Evolutionary conservation across 2,888 invertebrate genomes (phyloP).

Genomic region (Hirtodrosophila alboralis): DNA sequence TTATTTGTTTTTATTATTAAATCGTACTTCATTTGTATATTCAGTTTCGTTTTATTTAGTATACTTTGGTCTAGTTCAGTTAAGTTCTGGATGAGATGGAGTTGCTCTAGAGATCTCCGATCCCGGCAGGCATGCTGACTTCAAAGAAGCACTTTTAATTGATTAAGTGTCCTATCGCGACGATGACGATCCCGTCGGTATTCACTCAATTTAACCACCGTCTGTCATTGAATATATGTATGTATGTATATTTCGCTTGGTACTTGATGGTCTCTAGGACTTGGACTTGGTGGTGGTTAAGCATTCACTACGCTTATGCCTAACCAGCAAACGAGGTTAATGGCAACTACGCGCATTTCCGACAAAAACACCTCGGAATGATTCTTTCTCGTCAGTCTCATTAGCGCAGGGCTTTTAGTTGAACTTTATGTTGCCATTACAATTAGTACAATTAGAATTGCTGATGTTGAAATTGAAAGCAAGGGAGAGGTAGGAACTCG

Average conservation of each 20-base stretch:
- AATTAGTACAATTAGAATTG: not conserved
- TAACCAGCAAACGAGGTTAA: constrained; percentile 5
- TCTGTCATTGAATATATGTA: not conserved
- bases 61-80: not conserved
- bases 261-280: constrained; percentile 1
- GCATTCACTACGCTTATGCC: constrained; percentile 1
- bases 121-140: constrained; percentile 2
- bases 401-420: constrained; percentile 13
- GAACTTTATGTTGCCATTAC: constrained; percentile 9
- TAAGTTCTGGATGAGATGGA: not conserved
- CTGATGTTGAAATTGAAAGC: not conserved
- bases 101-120: constrained; percentile 1
- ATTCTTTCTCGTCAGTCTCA: constrained; percentile 1
- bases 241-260: not conserved
- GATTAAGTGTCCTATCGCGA: constrained; percentile 42
- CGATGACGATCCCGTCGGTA: constrained; percentile 18
- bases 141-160: constrained; percentile 51
- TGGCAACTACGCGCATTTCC: constrained; percentile 11
- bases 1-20: constrained; percentile 68
- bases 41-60: constrained; percentile 38
- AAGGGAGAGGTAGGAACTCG: not conserved
- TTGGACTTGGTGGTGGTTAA: constrained; percentile 9
- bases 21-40: constrained; percentile 59
- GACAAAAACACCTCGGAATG: not conserved
- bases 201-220: constrained; percentile 1